Evolutionary conservation across 2,888 invertebrate genomes (phyloP), one percentile per base, ranked within the genome.

Genomic region (Oegoconia quadripuncta): DNA sequence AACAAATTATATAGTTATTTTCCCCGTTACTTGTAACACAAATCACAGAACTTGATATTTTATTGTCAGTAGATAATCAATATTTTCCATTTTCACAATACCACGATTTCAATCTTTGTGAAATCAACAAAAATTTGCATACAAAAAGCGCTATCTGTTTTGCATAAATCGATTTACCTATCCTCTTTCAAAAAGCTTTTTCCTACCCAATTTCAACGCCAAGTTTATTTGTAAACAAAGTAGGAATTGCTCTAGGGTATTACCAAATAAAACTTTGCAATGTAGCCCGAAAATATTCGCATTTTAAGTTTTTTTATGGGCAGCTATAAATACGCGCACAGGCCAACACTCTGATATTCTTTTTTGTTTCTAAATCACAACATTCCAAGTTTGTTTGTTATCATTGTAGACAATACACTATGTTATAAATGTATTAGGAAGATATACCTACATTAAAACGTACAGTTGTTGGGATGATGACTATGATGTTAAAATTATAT

Each of bases 101-200:
- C 76, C 71, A 72, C 70, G 72, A 79, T 81, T 82, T 81, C 80
- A 82, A 82, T 83, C 81, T 83, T 77, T 76, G 67, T 74, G 73
- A 83, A 84, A 82, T 82, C 82, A 82, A 80, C 77, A 79, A 68
- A 74, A 77, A 86, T 84, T 84, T 82, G 74, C 84, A 86, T 84
- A 82, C 77, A 84, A 84, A 86, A 84, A 82, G 83, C 79, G 77
- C 79, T 74, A 80, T 80, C 81, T 82, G 71, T 74, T 84, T 84
- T 83, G 77, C 81, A 83, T 84, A 83, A 86, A 86, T 81, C 83
- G 81, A 83, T 83, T 86, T 83, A 77, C 81, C 78, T 76, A 82
- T 84, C 79, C 81, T 75, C 78, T 80, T 81, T 77, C 74, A 75
- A 77, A 58, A 81, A 80, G 77, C 75, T 81, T 78, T 80, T 83